These are phyloP conservation scores for Pedicia rivosa DNA, from an alignment of 2,888 invertebrate species.

Conservation along the genomic window DNA sequence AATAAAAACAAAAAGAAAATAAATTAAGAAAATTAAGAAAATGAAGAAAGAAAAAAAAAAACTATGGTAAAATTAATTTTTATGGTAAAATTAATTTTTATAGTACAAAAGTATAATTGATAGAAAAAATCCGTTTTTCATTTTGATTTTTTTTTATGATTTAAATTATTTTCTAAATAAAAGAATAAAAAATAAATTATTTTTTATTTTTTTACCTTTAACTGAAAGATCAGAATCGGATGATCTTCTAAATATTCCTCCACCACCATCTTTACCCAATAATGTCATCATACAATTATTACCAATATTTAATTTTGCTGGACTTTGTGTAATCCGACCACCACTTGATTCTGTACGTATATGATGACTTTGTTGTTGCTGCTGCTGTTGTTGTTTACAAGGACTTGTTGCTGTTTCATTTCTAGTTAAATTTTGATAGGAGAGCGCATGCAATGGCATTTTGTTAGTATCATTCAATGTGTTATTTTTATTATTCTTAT, in stretches of 20 bases:
- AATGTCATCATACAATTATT: not conserved
- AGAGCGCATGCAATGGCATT: conserved; percentile 31
- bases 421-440: conserved; percentile 18
- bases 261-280: conserved; percentile 16
- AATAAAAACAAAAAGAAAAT: not conserved
- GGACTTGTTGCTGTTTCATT: conserved; percentile 16
- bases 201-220: not conserved
- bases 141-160: not conserved
- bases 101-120: no score
- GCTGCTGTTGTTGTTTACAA: conserved; percentile 12
- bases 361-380: conserved; percentile 31
- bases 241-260: conserved; percentile 57
- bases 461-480: conserved; percentile 23
- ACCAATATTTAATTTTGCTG: conserved; percentile 30
- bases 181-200: conserved; percentile 7
- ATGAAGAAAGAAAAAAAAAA: not conserved
- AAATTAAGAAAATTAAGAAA: conserved; percentile 1
- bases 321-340: conserved; percentile 34
- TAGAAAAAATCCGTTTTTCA: no score
- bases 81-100: no score
- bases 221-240: conserved; percentile 71
- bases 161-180: not conserved
- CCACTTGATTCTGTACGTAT: conserved; percentile 40
- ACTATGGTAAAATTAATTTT: not conserved
- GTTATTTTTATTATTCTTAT: conserved; percentile 17